phyloP scores from a whole-genome alignment of 1,140 invertebrate species.

The Aricia agestis region DNA sequence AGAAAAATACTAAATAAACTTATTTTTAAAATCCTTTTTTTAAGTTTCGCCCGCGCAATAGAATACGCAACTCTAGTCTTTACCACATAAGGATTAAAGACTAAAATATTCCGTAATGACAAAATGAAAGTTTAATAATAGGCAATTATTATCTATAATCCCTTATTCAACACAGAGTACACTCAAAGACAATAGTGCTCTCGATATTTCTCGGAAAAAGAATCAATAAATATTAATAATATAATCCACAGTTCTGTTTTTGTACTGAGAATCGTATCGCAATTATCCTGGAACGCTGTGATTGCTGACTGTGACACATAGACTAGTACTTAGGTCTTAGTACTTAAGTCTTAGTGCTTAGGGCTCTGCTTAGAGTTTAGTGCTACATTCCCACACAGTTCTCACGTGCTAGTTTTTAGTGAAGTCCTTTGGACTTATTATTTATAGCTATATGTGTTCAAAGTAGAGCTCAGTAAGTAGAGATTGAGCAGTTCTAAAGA shows the following conservation, averaged over 20 bases:
- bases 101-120: too few species aligned
- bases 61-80: too few species aligned
- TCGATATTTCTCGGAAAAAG: slow-evolving; percentile 5
- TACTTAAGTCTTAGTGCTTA: neutral
- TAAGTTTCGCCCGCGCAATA: too few species aligned
- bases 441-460: too few species aligned
- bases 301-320: slow-evolving; percentile 7
- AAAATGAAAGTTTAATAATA: neutral
- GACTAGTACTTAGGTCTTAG: neutral
- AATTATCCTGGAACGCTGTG: slow-evolving; percentile 19
- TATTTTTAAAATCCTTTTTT: too few species aligned
- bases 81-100: too few species aligned
- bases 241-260: neutral
- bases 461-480: too few species aligned
- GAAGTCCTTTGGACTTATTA: too few species aligned
- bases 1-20: too few species aligned
- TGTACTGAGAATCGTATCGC: neutral
- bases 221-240: slow-evolving; percentile 8
- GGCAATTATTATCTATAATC: neutral
- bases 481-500: too few species aligned
- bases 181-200: neutral
- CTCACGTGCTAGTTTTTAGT: neutral
- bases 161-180: neutral
- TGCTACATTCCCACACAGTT: neutral
- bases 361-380: too few species aligned